Evolutionary conservation across 2,113 vertebrate genomes (phyloP).

Genomic region (Gymnocephalus cernua): DNA sequence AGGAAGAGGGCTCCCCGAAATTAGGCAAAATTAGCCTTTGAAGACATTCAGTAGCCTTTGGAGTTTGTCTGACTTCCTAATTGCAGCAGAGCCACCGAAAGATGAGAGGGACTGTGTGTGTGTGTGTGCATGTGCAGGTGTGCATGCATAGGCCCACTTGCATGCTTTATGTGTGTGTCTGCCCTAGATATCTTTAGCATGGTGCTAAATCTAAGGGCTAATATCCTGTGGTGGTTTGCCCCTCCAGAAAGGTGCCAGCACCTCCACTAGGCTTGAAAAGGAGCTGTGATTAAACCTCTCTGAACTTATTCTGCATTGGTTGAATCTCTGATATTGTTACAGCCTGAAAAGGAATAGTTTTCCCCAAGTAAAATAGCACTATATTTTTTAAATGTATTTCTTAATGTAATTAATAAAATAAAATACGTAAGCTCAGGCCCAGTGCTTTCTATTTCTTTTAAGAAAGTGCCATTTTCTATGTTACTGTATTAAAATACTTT

Average conservation of each 20-base stretch:
- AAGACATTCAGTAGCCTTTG: conserved; percentile 75
- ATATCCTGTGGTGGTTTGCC: conserved; percentile 63
- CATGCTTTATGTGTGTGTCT: conserved; percentile 67
- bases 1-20: conserved; percentile 74
- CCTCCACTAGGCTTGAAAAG: conserved; percentile 70
- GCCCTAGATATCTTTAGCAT: conserved; percentile 73
- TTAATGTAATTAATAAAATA: conserved; percentile 26
- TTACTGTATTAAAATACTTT: neutral
- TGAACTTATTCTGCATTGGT: conserved; percentile 57
- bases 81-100: conserved; percentile 58
- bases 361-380: conserved; percentile 13
- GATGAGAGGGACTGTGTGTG: conserved; percentile 53
- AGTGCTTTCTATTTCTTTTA: conserved; percentile 1
- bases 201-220: conserved; percentile 68
- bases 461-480: conserved; percentile 7
- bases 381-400: conserved; percentile 7
- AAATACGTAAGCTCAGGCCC: neutral
- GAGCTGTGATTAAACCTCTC: conserved; percentile 70
- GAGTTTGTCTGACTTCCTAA: conserved; percentile 71
- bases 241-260: conserved; percentile 59
- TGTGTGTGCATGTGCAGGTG: conserved; percentile 56
- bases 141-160: conserved; percentile 67
- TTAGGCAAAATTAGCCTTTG: conserved; percentile 83
- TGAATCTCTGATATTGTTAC: conserved; percentile 45
- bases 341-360: conserved; percentile 42